These are phyloP conservation scores for Centropus unirufus DNA, from an alignment of 2,113 vertebrate species.

Conservation along the genomic window DNA sequence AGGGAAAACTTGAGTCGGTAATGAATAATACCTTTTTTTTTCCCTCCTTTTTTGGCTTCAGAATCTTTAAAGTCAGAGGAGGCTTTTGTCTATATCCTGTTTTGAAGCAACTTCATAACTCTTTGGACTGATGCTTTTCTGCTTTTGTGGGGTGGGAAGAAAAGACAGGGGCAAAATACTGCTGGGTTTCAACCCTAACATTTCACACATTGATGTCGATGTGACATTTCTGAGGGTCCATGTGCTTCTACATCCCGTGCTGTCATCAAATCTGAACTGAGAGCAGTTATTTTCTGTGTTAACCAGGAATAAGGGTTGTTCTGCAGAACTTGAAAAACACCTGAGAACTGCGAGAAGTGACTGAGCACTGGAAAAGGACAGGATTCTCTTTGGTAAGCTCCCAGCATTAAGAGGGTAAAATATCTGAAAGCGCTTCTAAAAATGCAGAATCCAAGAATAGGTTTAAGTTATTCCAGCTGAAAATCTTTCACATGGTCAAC, in stretches of 20 bases:
- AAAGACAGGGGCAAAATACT: background rate
- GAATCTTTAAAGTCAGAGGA: background rate
- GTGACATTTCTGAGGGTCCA: background rate
- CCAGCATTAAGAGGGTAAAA: background rate
- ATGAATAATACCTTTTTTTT: background rate
- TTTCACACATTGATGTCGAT: background rate
- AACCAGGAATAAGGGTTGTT: background rate
- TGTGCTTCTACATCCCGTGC: background rate
- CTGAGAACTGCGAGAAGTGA: background rate
- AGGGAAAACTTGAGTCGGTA: background rate
- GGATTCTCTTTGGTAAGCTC: background rate
- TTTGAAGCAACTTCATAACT: background rate
- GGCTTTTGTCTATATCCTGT: background rate
- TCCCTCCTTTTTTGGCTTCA: background rate
- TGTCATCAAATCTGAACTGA: background rate
- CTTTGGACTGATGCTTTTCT: background rate
- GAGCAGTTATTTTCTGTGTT: background rate
- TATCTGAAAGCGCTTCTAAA: background rate
- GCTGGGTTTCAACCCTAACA: background rate
- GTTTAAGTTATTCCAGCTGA: background rate
- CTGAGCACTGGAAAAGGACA: background rate
- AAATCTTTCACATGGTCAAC: background rate
- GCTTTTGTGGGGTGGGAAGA: background rate
- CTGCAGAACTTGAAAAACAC: background rate
- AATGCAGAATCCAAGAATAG: background rate